Percentiles rank a stretch among this genome's conserved stretches.
Conservation (phyloP, 2,888 invertebrate genomes). For the Ommatoiulus sabulosus region DNA sequence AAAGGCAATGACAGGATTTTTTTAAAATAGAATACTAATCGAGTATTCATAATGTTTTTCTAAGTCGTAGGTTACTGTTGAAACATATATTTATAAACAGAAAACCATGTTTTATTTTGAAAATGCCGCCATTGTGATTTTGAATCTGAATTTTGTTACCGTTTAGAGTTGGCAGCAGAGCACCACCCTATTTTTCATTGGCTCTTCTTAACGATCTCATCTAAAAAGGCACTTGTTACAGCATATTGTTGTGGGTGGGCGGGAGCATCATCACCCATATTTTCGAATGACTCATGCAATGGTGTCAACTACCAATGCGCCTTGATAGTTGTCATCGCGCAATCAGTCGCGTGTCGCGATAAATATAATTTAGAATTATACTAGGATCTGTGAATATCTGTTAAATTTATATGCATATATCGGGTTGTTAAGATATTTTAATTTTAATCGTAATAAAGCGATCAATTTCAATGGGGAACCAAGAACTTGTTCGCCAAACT, state of each 20-base stretch:
- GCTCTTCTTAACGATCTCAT: background rate
- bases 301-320: background rate
- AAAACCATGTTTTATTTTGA: too few relatives aligned
- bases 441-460: background rate
- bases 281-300: conserved; percentile 10
- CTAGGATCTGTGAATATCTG: background rate
- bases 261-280: background rate
- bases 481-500: background rate
- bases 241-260: background rate
- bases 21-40: too few relatives aligned
- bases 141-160: too few relatives aligned
- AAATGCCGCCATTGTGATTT: too few relatives aligned
- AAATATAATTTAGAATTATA: background rate
- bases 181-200: too few relatives aligned
- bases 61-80: too few relatives aligned
- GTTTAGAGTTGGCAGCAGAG: too few relatives aligned
- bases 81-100: too few relatives aligned
- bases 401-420: background rate
- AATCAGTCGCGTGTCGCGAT: background rate
- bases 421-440: background rate
- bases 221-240: background rate
- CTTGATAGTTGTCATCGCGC: background rate
- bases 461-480: background rate
- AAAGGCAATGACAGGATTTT: too few relatives aligned
- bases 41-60: too few relatives aligned